Percentiles rank a stretch among this genome's conserved stretches.
phyloP scores from a whole-genome alignment of 2,888 invertebrate species.

The Autographa gamma region DNA sequence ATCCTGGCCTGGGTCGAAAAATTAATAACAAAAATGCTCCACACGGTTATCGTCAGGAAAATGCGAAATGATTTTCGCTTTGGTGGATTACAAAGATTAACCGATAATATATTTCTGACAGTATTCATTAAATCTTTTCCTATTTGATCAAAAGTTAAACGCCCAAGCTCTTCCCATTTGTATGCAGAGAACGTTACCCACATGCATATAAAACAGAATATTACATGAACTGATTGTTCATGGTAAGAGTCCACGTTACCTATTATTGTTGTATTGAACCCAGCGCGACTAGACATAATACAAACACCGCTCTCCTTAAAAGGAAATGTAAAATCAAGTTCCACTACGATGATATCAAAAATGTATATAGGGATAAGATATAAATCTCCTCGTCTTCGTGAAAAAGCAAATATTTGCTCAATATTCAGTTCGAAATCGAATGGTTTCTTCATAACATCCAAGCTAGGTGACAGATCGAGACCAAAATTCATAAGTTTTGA shows the following conservation, averaged over 20 bases:
- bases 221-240: conserved; percentile 60
- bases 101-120: conserved; percentile 71
- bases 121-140: conserved; percentile 82
- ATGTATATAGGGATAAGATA: conserved; percentile 78
- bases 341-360: conserved; percentile 76
- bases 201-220: conserved; percentile 71
- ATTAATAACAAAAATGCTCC: conserved; percentile 82
- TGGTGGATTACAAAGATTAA: conserved; percentile 75
- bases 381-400: conserved; percentile 76
- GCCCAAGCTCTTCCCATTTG: conserved; percentile 65
- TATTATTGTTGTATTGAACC: conserved; percentile 76
- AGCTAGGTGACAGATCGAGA: conserved; percentile 71
- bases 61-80: conserved; percentile 73
- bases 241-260: conserved; percentile 67
- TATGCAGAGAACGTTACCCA: conserved; percentile 78
- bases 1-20: conserved; percentile 83
- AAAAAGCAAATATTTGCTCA: conserved; percentile 72
- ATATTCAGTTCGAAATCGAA: conserved; percentile 76
- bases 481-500: conserved; percentile 77
- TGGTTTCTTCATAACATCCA: conserved; percentile 61
- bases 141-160: conserved; percentile 71
- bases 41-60: conserved; percentile 75
- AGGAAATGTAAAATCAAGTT: conserved; percentile 75
- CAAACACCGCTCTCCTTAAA: conserved; percentile 81
- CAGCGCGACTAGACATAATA: conserved; percentile 76